A percentile compares a stretch with the other conserved stretches of the same genome.
Conservation (phyloP, 2,113 vertebrate species). For the Corydoras maculifer region DNA sequence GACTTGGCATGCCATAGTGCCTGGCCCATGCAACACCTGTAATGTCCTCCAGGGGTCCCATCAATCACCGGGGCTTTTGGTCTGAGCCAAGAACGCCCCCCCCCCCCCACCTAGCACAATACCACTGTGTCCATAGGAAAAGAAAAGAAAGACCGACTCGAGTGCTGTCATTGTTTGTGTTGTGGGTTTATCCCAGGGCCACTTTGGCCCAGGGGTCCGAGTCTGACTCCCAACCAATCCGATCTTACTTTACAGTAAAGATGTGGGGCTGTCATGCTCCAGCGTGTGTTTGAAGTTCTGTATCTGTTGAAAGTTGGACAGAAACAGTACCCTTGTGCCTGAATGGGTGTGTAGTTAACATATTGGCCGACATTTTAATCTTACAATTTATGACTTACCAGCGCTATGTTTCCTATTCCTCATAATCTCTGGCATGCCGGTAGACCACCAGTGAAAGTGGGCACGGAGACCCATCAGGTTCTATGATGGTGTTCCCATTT, state of each 20-base stretch:
- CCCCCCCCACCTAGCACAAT: conserved; percentile 29
- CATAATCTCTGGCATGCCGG: conserved; percentile 12
- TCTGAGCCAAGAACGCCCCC: conserved; percentile 33
- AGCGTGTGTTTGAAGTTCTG: conserved; percentile 28
- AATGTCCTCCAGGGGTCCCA: conserved; percentile 44
- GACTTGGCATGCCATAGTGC: conserved; percentile 65
- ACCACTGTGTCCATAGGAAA: conserved; percentile 12
- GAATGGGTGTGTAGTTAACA: conserved; percentile 25
- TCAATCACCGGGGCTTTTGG: conserved; percentile 54
- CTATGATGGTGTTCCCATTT: conserved; percentile 42
- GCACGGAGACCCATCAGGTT: conserved; percentile 23
- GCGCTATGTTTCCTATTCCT: conserved; percentile 15
- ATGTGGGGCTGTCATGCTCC: conserved; percentile 14
- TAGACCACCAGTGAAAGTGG: conserved; percentile 37
- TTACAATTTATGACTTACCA: conserved; percentile 22
- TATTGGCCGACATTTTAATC: conserved; percentile 20
- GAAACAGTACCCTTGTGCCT: conserved; percentile 14
- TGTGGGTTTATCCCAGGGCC: conserved; percentile 31
- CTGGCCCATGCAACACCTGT: conserved; percentile 68
- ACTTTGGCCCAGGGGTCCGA: conserved; percentile 33
- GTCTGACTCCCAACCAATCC: neutral
- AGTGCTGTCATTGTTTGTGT: conserved; percentile 25
- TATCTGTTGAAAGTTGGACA: neutral
- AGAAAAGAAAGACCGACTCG: conserved; percentile 7
- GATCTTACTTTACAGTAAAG: conserved; percentile 21